Evolutionary conservation across 2,797 vertebrate species (phyloP), one percentile per base, ranked within the genome.

Genomic region (Mormyrus proboscirostris): DNA sequence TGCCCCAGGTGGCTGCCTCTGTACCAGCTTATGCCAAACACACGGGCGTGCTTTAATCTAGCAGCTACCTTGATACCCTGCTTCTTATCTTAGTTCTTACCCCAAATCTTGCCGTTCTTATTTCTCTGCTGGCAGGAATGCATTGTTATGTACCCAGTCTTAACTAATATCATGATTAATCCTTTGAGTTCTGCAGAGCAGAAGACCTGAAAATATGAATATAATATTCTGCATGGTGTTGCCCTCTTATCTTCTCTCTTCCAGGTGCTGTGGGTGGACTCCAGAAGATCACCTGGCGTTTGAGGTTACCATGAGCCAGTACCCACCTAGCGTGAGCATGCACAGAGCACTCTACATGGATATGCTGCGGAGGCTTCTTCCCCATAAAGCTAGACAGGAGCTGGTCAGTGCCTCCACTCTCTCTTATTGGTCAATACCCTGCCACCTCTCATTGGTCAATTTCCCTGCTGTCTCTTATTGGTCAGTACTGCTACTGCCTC

Each of bases 321-420:
- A 99, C 92, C 94, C 95, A 76, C 92, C 94, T 57, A 93, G 96
- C 87, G 89, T 96, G 25, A 92, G 92, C 92, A 95, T 96, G 92
- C 95, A 96, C 93, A 97, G 96, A 92, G 92, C 90, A 2, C 94
- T 99, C 57, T 97, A 94, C 93, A 94, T 96, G 65, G 97, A 99
- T 92, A 95, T 97, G 96, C 93, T 99, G 90, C 95, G 95, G 90
- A 97, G 96, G 93, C 91, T 96, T 88, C 96, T 99, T 91, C 97
- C 97, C 51, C 92, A 95, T 88, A 96, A 94, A 92, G 94, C 95
- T n/a, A 96, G 95, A 92, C 93, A 93, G 3, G 95, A 98, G 88
- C 44, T 51, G 57, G 83, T 89, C 44, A 86, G 82, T 86, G 55
- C 33, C 44, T 89, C 88, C 22, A 6, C 62, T 53, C 5, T 84